phyloP scores from a whole-genome alignment of 1,140 invertebrate species.

The Drusus annulatus region DNA sequence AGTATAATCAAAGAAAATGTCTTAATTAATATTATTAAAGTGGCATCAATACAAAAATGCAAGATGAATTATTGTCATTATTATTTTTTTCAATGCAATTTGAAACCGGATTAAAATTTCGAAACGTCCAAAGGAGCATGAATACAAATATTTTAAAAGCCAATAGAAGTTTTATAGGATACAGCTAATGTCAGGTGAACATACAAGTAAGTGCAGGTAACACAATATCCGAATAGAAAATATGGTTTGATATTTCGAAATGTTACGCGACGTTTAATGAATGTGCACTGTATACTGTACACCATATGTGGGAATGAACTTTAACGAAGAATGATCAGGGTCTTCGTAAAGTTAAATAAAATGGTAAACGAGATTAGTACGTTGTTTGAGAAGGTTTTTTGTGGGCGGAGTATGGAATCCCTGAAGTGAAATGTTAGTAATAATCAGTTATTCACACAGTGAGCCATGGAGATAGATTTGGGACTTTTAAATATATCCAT shows the following conservation, averaged over 20 bases:
- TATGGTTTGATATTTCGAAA: conserved; percentile 18
- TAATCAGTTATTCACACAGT: no score
- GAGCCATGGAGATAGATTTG: no score
- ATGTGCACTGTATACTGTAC: not conserved
- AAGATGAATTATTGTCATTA: no score
- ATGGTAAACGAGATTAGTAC: not conserved
- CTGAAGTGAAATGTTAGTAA: no score
- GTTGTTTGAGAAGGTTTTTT: not conserved
- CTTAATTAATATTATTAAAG: no score
- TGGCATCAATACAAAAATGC: no score
- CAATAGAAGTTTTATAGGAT: no score
- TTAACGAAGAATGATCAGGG: not conserved
- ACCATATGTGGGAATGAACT: conserved; percentile 8
- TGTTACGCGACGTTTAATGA: not conserved
- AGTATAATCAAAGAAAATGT: no score
- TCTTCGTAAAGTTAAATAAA: not conserved
- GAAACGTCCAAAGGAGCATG: not conserved
- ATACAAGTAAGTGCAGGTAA: not conserved
- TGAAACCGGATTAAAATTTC: not conserved
- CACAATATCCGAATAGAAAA: conserved; percentile 26
- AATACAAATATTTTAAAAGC: not conserved
- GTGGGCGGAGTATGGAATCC: no score
- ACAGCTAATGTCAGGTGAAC: not conserved
- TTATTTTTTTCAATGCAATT: not conserved
- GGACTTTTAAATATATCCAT: no score